Evolutionary conservation across 2,797 vertebrate genomes (phyloP).

Genomic region (Parotocinclus haroldoi): DNA sequence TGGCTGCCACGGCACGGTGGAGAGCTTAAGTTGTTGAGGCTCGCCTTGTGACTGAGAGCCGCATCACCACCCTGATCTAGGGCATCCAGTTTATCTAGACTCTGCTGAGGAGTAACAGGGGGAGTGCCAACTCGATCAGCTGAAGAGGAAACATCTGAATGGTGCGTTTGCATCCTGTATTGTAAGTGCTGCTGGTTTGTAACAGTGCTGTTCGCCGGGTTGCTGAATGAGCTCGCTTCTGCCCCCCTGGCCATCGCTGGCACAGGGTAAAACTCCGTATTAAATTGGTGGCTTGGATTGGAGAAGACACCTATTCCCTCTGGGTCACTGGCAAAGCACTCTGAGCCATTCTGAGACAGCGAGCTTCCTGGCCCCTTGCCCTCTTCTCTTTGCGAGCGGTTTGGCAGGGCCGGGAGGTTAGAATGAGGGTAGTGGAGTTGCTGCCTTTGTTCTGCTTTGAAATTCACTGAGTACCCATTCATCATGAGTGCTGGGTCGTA

Average conservation of each 20-base stretch:
- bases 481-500: slow-evolving; percentile 68
- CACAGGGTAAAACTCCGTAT: slow-evolving; percentile 68
- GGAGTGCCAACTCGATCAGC: slow-evolving; percentile 48
- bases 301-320: slow-evolving; percentile 73
- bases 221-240: slow-evolving; percentile 55
- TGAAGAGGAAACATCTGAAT: slow-evolving; percentile 54
- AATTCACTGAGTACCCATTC: slow-evolving; percentile 75
- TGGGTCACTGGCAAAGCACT: slow-evolving; percentile 67
- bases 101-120: slow-evolving; percentile 52
- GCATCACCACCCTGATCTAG: slow-evolving; percentile 56
- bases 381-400: slow-evolving; percentile 59
- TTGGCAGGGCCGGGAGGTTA: slow-evolving; percentile 55
- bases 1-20: slow-evolving; percentile 58
- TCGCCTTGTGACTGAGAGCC: slow-evolving; percentile 63
- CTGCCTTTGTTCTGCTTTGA: slow-evolving; percentile 67
- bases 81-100: slow-evolving; percentile 39
- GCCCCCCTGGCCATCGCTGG: slow-evolving; percentile 55
- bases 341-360: slow-evolving; percentile 67
- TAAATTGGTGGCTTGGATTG: slow-evolving; percentile 73
- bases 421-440: slow-evolving; percentile 58
- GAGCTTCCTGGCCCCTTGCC: slow-evolving; percentile 65
- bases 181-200: slow-evolving; percentile 63
- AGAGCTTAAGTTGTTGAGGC: slow-evolving; percentile 80
- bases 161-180: slow-evolving; percentile 68
- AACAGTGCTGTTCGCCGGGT: slow-evolving; percentile 38